Evolutionary conservation across 2,888 invertebrate genomes (phyloP).

Genomic region (Coelinius sp.): DNA sequence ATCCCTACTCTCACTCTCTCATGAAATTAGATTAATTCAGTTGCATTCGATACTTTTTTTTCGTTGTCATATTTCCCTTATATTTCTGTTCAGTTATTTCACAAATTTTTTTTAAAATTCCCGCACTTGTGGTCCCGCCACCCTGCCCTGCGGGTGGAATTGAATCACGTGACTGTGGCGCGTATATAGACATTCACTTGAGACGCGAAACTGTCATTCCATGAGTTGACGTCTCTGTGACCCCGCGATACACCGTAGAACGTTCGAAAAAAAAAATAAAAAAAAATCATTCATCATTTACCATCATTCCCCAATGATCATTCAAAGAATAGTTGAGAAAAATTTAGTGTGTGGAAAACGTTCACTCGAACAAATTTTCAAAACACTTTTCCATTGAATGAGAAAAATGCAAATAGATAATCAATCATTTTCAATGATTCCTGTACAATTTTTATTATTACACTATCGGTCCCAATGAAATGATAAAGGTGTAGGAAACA

Average conservation of each 20-base stretch:
- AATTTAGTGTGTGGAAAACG: too few species aligned
- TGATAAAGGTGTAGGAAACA: background rate
- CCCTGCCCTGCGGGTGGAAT: background rate
- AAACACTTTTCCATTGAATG: background rate
- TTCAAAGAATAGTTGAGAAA: too few species aligned
- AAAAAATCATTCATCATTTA: background rate
- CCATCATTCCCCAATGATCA: too few species aligned
- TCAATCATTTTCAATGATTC: background rate
- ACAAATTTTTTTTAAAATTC: too few species aligned
- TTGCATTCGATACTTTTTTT: too few species aligned
- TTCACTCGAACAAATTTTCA: background rate
- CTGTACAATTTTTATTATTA: background rate
- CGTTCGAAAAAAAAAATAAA: background rate
- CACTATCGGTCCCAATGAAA: too few species aligned
- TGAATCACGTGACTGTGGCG: conserved; percentile 43
- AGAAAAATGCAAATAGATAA: background rate
- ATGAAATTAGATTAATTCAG: too few species aligned
- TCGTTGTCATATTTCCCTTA: too few species aligned
- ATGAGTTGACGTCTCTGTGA: conserved; percentile 21
- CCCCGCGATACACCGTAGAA: background rate
- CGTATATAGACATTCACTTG: conserved; percentile 43
- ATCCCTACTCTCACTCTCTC: too few species aligned
- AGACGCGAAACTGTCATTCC: conserved; percentile 27
- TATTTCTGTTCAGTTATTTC: too few species aligned
- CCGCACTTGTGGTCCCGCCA: conserved; percentile 41